Evolutionary conservation across 2,888 invertebrate species (phyloP).

Genomic region (Kuschelorhynchus macadamiae): DNA sequence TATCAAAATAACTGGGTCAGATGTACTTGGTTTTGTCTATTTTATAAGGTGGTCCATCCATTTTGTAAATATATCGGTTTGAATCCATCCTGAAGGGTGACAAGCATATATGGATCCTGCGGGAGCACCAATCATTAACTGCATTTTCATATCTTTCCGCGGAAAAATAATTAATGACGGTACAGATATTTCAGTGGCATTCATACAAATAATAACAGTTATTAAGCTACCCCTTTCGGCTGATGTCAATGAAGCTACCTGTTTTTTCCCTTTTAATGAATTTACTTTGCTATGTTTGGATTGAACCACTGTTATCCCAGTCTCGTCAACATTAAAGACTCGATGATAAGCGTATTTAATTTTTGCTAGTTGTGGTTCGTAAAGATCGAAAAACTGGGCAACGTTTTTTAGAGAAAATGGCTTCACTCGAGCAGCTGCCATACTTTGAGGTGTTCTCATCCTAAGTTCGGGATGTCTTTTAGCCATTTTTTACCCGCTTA

Average conservation of each 20-base stretch:
- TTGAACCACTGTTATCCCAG: not conserved
- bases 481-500: too few species aligned
- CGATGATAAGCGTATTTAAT: not conserved
- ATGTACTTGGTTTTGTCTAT: not conserved
- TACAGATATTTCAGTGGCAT: not conserved
- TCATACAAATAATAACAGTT: not conserved
- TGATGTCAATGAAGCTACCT: not conserved
- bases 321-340: not conserved
- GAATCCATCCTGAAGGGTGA: slow-evolving; percentile 2
- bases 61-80: not conserved
- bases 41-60: not conserved
- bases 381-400: too few species aligned
- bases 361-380: not conserved
- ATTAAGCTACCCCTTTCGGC: not conserved
- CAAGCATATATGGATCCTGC: too few species aligned
- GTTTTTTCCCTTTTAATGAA: not conserved
- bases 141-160: not conserved
- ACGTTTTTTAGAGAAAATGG: too few species aligned
- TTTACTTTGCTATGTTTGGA: not conserved
- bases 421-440: too few species aligned
- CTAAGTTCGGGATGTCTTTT: too few species aligned
- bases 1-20: not conserved
- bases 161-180: not conserved
- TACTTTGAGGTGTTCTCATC: too few species aligned
- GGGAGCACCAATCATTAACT: not conserved